Conservation (phyloP, 2,113 vertebrate genomes). For the Synchiropus splendidus region DNA sequence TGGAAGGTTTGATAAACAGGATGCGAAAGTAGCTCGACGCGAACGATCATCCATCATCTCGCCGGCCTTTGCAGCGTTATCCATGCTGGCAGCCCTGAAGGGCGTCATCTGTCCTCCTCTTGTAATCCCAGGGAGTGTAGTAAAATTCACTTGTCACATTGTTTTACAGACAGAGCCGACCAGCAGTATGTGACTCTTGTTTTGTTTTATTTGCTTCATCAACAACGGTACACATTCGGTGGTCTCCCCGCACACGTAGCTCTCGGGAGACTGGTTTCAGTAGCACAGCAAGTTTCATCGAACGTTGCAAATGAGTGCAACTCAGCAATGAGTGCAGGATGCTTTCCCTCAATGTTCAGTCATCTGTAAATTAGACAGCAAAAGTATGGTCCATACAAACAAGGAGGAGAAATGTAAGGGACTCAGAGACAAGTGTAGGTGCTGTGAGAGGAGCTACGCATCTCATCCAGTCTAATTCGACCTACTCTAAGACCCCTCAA, state of each 20-base stretch:
- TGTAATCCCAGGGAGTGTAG: conserved; percentile 9
- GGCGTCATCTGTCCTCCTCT: conserved; percentile 28
- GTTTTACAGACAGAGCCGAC: conserved; percentile 29
- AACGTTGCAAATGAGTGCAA: conserved; percentile 34
- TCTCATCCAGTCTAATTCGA: conserved; percentile 35
- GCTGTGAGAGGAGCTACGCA: conserved; percentile 41
- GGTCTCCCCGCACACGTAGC: conserved; percentile 79
- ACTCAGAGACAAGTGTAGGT: conserved; percentile 10
- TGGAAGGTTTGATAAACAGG: conserved; percentile 12
- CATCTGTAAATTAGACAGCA: background rate
- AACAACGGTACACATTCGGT: conserved; percentile 85
- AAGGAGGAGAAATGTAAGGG: no score
- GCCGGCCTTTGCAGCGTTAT: conserved; percentile 14
- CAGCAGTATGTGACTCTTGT: conserved; percentile 40
- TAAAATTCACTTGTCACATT: background rate
- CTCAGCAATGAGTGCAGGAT: conserved; percentile 14
- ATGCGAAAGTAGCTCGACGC: conserved; percentile 22
- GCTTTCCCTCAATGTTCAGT: background rate
- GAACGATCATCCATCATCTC: conserved; percentile 30
- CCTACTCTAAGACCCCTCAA: conserved; percentile 39
- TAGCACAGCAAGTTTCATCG: conserved; percentile 23
- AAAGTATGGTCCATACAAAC: no score
- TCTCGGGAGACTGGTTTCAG: conserved; percentile 27
- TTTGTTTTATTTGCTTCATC: conserved; percentile 76
- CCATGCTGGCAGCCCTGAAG: conserved; percentile 20